Evolutionary conservation across 2,113 vertebrate genomes (phyloP).

Genomic region (Hypanus sabinus): DNA sequence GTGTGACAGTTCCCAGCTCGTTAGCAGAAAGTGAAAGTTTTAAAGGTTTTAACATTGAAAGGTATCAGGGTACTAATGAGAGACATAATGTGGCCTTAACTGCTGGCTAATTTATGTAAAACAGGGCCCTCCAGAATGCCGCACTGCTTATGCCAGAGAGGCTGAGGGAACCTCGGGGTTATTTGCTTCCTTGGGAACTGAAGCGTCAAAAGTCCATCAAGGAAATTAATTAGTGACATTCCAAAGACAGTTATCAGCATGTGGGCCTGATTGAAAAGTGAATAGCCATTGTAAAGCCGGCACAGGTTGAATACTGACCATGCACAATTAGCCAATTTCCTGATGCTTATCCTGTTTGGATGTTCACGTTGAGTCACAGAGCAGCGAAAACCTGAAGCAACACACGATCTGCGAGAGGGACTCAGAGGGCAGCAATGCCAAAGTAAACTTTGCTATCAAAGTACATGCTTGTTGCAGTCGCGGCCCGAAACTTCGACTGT

Average conservation of each 20-base stretch:
- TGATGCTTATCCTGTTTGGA: not conserved
- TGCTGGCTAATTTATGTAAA: conserved; percentile 18
- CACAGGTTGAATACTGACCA: not conserved
- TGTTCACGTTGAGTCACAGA: not conserved
- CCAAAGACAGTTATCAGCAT: not conserved
- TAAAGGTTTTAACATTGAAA: not conserved
- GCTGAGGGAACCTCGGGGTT: not conserved
- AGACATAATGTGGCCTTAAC: not conserved
- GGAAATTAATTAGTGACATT: not conserved
- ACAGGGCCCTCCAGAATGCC: not conserved
- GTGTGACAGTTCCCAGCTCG: conserved; percentile 32
- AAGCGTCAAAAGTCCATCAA: not conserved
- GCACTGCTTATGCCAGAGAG: not conserved
- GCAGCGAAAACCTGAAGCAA: no score
- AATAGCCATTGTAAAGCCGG: not conserved
- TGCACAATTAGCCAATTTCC: not conserved
- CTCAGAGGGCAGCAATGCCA: no score
- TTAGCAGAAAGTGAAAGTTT: conserved; percentile 10
- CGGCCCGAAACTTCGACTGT: no score
- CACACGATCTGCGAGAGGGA: no score
- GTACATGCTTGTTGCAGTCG: no score
- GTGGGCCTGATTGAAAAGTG: no score
- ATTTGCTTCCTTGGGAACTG: conserved; percentile 1
- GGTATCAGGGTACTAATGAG: not conserved
- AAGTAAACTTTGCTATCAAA: no score